A percentile compares a stretch with the other conserved stretches of the same genome.
phyloP scores from a whole-genome alignment of 2,797 vertebrate species.

The Helicolenus hilgendorfi region DNA sequence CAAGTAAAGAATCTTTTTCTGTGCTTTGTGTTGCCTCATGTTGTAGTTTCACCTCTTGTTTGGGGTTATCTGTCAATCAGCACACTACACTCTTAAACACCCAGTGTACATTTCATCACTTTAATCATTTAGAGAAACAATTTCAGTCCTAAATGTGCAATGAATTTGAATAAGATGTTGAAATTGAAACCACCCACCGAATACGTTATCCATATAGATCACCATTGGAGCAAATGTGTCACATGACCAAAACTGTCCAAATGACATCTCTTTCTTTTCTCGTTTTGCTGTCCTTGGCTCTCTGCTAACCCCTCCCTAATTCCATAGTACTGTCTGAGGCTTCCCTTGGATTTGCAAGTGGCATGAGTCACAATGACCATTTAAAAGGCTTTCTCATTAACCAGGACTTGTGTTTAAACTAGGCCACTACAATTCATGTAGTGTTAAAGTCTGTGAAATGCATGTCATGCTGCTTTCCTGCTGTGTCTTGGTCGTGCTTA shows the following conservation, averaged over 20 bases:
- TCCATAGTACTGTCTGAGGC: slow-evolving; percentile 81
- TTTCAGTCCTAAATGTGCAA: background rate
- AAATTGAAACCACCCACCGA: background rate
- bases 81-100: background rate
- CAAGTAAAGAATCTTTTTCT: background rate
- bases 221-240: slow-evolving; percentile 18
- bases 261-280: slow-evolving; percentile 35
- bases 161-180: background rate
- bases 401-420: slow-evolving; percentile 69
- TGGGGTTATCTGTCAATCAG: slow-evolving; percentile 48
- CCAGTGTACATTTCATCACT: background rate
- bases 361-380: slow-evolving; percentile 89
- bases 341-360: slow-evolving; percentile 78
- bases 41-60: slow-evolving; percentile 36
- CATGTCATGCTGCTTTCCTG: slow-evolving; percentile 75
- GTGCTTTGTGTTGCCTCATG: slow-evolving; percentile 4
- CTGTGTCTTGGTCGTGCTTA: slow-evolving; percentile 66
- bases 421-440: slow-evolving; percentile 55
- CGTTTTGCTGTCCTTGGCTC: slow-evolving; percentile 62
- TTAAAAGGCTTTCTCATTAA: slow-evolving; percentile 90
- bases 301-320: slow-evolving; percentile 88
- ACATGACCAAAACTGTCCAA: slow-evolving; percentile 43
- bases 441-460: slow-evolving; percentile 70
- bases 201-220: background rate
- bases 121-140: background rate